These are phyloP conservation scores for Phocoena sinus DNA, from an alignment of 2,113 vertebrate species.

Conservation along the genomic window DNA sequence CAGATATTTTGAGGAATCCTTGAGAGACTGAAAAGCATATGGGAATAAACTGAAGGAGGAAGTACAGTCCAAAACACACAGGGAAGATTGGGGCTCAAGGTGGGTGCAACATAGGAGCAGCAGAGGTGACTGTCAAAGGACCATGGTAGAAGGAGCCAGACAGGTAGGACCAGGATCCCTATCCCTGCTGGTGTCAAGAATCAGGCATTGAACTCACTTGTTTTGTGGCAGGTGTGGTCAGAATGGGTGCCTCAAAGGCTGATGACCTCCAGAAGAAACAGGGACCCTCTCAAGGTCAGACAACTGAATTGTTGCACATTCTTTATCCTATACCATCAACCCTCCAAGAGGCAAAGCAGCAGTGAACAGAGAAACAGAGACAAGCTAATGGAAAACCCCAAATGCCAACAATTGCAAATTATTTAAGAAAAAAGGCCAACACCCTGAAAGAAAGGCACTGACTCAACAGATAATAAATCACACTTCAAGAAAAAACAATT, in stretches of 20 bases:
- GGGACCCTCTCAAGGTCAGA: background rate
- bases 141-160: background rate
- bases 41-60: background rate
- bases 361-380: background rate
- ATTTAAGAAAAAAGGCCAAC: background rate
- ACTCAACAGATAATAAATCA: background rate
- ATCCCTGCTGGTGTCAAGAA: background rate
- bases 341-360: background rate
- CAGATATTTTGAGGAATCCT: background rate
- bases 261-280: background rate
- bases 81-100: background rate
- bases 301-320: background rate
- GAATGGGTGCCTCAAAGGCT: background rate
- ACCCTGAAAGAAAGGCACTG: background rate
- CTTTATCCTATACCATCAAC: background rate
- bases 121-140: background rate
- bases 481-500: background rate
- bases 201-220: background rate
- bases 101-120: background rate
- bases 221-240: background rate
- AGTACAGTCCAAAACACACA: background rate
- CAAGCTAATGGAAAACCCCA: background rate
- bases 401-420: background rate
- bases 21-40: background rate
- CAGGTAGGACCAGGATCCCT: background rate